phyloP scores from a whole-genome alignment of 2,113 vertebrate genomes.

The Polyodon spathula region DNA sequence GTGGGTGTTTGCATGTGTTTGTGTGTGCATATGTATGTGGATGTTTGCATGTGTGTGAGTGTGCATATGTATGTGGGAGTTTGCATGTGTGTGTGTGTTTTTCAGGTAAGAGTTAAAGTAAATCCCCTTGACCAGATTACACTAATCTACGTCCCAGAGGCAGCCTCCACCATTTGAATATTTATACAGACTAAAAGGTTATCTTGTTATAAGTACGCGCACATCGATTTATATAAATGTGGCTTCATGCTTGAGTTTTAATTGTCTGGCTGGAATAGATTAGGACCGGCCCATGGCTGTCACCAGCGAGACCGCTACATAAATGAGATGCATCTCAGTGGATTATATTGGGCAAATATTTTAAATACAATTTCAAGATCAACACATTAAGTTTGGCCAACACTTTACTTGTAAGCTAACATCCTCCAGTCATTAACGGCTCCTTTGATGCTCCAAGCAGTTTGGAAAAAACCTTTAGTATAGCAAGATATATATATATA shows the following conservation, averaged over 20 bases:
- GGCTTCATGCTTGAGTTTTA: not conserved
- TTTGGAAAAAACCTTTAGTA: too few relatives aligned
- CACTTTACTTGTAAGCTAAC: not conserved
- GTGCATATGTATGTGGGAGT: not conserved
- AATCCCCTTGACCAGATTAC: constrained; percentile 1
- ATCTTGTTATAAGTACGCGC: not conserved
- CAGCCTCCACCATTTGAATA: constrained; percentile 5
- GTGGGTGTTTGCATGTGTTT: not conserved
- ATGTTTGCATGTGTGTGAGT: constrained; percentile 3
- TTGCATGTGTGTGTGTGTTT: not conserved
- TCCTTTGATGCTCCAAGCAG: not conserved
- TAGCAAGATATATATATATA: too few relatives aligned
- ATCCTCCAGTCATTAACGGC: not conserved
- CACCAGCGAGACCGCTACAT: not conserved
- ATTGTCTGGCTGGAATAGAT: not conserved
- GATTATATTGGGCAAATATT: not conserved
- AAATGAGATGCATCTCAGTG: not conserved
- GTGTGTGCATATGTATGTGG: constrained; percentile 1
- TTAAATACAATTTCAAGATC: not conserved
- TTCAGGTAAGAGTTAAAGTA: too few relatives aligned
- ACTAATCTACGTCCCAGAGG: not conserved
- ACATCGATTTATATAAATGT: constrained; percentile 2
- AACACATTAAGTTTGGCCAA: not conserved
- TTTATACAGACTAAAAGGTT: not conserved
- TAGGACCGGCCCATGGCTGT: not conserved